These are phyloP conservation scores for Drosophila nigrodunni DNA, from an alignment of 1,140 invertebrate species.

Conservation along the genomic window DNA sequence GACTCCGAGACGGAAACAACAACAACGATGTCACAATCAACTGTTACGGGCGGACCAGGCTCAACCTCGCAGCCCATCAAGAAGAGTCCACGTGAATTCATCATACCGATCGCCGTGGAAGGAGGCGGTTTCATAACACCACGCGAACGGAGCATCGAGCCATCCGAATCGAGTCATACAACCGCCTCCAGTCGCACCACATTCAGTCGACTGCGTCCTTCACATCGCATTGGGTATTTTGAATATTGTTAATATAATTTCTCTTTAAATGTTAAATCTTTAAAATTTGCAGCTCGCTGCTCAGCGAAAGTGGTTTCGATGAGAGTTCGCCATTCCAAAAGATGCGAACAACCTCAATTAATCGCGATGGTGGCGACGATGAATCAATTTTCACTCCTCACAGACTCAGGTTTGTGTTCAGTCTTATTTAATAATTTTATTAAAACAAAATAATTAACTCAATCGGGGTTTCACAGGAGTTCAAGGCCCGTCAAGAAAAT, in stretches of 20 bases:
- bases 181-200: slow-evolving; percentile 83
- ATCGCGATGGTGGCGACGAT: slow-evolving; percentile 85
- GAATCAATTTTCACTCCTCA: slow-evolving; percentile 89
- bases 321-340: slow-evolving; percentile 88
- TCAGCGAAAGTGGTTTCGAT: slow-evolving; percentile 90
- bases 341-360: slow-evolving; percentile 86
- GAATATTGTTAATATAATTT: not conserved
- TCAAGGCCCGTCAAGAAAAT: slow-evolving; percentile 89
- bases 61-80: slow-evolving; percentile 90
- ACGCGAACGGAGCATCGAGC: slow-evolving; percentile 90
- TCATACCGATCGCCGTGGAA: slow-evolving; percentile 95
- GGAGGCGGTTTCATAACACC: slow-evolving; percentile 94
- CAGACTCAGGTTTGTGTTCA: slow-evolving; percentile 87
- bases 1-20: slow-evolving; percentile 89
- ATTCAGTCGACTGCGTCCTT: slow-evolving; percentile 74
- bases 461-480: slow-evolving; percentile 85
- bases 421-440: not conserved
- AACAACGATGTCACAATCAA: slow-evolving; percentile 84
- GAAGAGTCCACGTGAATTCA: slow-evolving; percentile 94
- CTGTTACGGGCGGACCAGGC: slow-evolving; percentile 69
- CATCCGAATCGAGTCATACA: slow-evolving; percentile 87
- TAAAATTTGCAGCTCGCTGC: slow-evolving; percentile 86
- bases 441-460: slow-evolving; percentile 8
- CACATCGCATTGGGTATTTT: slow-evolving; percentile 80
- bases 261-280: slow-evolving; percentile 8